Conservation (phyloP, 2,797 vertebrate genomes). For the Eurystomus glaucurus region DNA sequence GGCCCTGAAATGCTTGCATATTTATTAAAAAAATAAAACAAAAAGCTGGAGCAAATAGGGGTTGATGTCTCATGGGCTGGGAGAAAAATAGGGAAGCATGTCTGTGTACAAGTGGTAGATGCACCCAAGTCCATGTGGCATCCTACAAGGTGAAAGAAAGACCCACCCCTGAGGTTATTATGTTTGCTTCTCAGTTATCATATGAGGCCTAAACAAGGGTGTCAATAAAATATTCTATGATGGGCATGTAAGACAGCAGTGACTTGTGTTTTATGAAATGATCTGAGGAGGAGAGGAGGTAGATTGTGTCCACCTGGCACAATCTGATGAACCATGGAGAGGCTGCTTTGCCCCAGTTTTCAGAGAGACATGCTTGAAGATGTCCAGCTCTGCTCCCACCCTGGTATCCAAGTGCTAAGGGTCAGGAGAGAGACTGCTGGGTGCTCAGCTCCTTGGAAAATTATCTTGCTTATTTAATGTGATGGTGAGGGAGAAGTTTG, state of each 20-base stretch:
- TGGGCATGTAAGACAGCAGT: not conserved
- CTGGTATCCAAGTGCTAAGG: not conserved
- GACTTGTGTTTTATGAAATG: not conserved
- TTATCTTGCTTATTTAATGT: not conserved
- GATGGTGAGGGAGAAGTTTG: not conserved
- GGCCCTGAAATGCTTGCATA: not conserved
- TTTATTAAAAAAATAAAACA: not conserved
- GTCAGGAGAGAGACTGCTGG: not conserved
- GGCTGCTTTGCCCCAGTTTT: not conserved
- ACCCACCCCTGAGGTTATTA: fast-evolving
- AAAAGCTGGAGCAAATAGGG: not conserved
- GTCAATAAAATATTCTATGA: not conserved
- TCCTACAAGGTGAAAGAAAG: not conserved
- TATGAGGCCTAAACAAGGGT: not conserved
- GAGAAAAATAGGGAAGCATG: not conserved
- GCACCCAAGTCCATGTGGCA: fast-evolving
- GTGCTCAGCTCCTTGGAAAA: not conserved
- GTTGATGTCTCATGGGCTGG: not conserved
- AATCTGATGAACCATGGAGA: not conserved
- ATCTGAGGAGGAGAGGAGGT: not conserved
- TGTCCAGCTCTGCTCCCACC: not conserved
- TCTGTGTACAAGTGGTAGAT: not conserved
- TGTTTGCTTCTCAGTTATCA: not conserved
- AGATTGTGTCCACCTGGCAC: not conserved
- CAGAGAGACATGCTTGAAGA: not conserved